phyloP scores from a whole-genome alignment of 2,888 invertebrate species.

The Napeogenes inachia region DNA sequence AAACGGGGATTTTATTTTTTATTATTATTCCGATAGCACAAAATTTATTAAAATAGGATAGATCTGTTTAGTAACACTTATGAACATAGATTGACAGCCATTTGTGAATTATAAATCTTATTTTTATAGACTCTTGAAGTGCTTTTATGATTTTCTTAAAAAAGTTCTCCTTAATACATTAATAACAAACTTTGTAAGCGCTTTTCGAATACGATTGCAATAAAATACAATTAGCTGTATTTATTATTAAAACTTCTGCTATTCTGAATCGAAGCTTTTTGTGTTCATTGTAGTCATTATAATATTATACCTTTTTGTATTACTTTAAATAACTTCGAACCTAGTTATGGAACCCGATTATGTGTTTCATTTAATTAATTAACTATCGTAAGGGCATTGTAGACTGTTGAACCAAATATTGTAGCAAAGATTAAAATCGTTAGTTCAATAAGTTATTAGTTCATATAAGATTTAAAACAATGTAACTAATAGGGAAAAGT shows the following conservation, averaged over 20 bases:
- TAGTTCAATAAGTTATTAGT: too few species aligned
- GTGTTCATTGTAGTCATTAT: neutral
- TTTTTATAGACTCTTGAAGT: neutral
- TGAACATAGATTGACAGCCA: too few species aligned
- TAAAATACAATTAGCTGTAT: constrained; percentile 2
- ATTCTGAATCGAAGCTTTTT: neutral
- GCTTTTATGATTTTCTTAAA: neutral
- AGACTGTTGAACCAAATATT: too few species aligned
- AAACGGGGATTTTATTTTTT: too few species aligned
- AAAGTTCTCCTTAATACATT: neutral
- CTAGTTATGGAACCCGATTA: neutral
- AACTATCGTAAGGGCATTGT: too few species aligned
- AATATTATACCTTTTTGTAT: neutral
- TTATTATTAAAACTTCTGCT: constrained; percentile 4
- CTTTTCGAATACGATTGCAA: neutral
- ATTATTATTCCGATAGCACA: too few species aligned
- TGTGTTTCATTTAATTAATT: too few species aligned
- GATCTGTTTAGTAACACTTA: too few species aligned
- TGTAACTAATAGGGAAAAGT: too few species aligned
- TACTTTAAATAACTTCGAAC: neutral
- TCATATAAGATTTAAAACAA: too few species aligned
- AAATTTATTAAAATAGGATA: too few species aligned
- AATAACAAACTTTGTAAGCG: neutral
- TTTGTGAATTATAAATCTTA: neutral
- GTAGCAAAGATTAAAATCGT: too few species aligned